A percentile compares a stretch with the other conserved stretches of the same genome.
Conservation (phyloP, 2,113 vertebrate genomes). For the Herpetotheres cachinnans region DNA sequence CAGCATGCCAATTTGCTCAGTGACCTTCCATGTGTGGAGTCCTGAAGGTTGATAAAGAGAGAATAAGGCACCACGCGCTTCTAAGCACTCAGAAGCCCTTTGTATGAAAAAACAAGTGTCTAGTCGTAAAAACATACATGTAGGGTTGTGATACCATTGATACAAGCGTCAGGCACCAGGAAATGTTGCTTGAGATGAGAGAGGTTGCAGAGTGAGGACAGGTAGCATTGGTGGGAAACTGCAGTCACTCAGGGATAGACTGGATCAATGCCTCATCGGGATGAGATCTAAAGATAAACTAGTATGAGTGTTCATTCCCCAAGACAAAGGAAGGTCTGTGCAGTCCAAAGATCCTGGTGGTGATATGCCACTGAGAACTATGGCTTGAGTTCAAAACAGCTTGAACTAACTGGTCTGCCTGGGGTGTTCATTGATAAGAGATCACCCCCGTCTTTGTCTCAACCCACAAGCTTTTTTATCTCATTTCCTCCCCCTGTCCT, state of each 20-base stretch:
- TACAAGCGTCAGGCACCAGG: neutral
- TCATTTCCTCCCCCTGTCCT: neutral
- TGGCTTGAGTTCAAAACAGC: neutral
- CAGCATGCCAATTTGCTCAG: neutral
- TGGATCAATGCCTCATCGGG: neutral
- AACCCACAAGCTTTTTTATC: neutral
- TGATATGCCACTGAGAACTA: neutral
- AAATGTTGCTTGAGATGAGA: neutral
- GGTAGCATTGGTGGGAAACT: neutral
- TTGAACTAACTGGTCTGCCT: neutral
- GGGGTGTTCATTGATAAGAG: neutral
- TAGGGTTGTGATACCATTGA: neutral
- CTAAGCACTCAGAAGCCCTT: neutral
- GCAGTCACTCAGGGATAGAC: neutral
- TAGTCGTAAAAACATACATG: neutral
- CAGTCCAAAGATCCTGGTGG: neutral
- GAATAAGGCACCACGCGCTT: fast-evolving
- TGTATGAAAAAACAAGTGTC: neutral
- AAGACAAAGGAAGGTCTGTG: neutral
- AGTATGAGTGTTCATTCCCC: neutral
- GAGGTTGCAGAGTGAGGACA: neutral
- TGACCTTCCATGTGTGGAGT: neutral
- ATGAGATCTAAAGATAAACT: neutral
- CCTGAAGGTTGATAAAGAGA: neutral
- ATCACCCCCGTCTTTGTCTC: neutral